Base-by-base conservation (phyloP, 2,797 vertebrate species). In the Sebastes nivosus region DNA sequence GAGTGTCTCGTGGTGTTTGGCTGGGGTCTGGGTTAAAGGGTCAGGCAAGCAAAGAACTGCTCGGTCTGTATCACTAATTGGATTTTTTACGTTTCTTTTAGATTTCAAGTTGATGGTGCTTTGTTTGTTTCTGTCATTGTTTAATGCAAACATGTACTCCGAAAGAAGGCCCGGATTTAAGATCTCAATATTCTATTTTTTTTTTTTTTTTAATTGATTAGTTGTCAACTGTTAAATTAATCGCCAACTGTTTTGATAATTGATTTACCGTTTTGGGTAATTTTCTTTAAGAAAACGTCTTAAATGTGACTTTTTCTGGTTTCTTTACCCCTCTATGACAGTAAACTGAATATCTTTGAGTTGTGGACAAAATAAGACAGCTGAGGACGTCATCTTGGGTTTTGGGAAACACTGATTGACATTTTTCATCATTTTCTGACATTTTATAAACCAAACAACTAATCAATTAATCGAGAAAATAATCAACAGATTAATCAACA, bases 11-110 rank as follows among this genome's bases (percentile, higher is more conserved):
- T 75, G 34, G 16, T 36, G 65, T 67, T 75, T 68, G 6, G 38
- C 29, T 59, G 34, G 11, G 50, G 63, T 87, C 84, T 87, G 72
- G 55, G 63, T 72, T 67, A 60, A 72, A 42, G 18, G 65, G 78
- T 86, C 38, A 80, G 50, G 29, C 61, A 34, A 38, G 29, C 46
- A 66, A 72, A 58, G 61, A 22, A 52, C 24, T 16, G 20, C 67
- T 30, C 3, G 14, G 12, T 64, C 36, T 65, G 25, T 66, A 36
- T 80, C 6, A 36, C 30, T 83, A 61, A 72, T 72, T 66, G 20
- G 58, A 36, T 59, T 59, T 60, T 38, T 20, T 58, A 20, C 2
- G 2, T 68, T 24, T n/a, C 14, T 29, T 58, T 54, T 22, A 22
- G 6, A 69, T 55, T 60, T 57, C 1, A 61, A 12, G 42, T 18